phyloP scores from a whole-genome alignment of 2,797 vertebrate genomes.

The Ceryle rudis region DNA sequence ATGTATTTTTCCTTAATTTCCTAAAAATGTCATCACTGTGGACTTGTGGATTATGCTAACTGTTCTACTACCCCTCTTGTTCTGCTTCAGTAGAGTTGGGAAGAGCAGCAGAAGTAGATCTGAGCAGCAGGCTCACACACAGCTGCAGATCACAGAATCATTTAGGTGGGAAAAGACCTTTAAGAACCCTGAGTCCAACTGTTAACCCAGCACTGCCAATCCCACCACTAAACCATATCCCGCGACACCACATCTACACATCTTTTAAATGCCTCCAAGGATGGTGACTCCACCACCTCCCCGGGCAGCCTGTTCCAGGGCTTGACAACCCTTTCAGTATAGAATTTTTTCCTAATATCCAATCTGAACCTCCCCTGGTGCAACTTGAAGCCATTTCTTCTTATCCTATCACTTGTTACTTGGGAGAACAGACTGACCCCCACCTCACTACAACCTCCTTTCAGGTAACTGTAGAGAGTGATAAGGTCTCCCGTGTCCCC shows the following conservation, averaged over 20 bases:
- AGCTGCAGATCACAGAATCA: not conserved
- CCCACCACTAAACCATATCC: not conserved
- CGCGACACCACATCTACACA: rapidly evolving
- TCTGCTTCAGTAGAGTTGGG: not conserved
- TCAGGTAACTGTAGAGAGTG: rapidly evolving
- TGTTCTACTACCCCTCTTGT: not conserved
- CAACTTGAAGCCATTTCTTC: not conserved
- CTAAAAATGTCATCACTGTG: rapidly evolving
- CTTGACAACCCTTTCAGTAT: not conserved
- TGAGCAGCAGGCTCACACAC: not conserved
- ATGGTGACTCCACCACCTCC: not conserved
- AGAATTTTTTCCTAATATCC: not conserved
- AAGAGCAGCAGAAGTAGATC: not conserved
- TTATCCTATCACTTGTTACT: not conserved
- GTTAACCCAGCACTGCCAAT: not conserved
- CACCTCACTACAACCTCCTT: rapidly evolving
- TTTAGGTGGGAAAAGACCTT: not conserved
- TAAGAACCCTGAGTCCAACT: not conserved
- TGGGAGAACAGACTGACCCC: rapidly evolving
- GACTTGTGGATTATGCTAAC: not conserved
- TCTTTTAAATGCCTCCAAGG: not conserved
- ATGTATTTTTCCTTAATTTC: not conserved
- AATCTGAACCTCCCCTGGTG: not conserved
- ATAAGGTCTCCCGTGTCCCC: not conserved
- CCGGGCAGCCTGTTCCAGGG: not conserved